Conservation (phyloP, 2,797 vertebrate species). For the Argentina silus region DNA sequence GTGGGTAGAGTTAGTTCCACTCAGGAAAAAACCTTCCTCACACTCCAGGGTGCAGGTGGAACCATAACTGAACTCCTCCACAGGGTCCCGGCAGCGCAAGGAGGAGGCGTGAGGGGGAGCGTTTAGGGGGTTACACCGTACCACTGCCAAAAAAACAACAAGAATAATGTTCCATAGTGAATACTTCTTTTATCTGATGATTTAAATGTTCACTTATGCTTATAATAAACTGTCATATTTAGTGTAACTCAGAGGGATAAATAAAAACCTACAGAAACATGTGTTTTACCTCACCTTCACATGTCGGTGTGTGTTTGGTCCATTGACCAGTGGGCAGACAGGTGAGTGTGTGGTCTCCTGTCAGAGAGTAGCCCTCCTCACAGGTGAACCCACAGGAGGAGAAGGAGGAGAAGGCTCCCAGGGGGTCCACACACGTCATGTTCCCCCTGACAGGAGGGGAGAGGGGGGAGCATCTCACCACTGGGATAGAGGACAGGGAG, state of each 20-base stretch:
- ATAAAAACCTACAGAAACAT: background rate
- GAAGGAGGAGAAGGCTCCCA: slow-evolving; percentile 63
- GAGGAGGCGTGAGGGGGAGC: slow-evolving; percentile 38
- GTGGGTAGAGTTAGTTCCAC: slow-evolving; percentile 51
- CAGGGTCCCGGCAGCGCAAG: slow-evolving; percentile 55
- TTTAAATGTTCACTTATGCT: background rate
- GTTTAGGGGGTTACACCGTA: slow-evolving; percentile 42
- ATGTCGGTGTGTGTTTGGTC: slow-evolving; percentile 56
- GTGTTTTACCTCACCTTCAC: slow-evolving; percentile 52
- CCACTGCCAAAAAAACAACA: slow-evolving; percentile 43
- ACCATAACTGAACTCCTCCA: slow-evolving; percentile 55
- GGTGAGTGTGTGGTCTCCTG: slow-evolving; percentile 44
- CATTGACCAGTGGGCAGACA: slow-evolving; percentile 61
- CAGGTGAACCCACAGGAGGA: slow-evolving; percentile 61
- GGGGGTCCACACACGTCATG: slow-evolving; percentile 52
- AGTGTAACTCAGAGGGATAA: background rate
- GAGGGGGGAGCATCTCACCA: slow-evolving; percentile 50
- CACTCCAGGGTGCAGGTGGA: slow-evolving; percentile 58
- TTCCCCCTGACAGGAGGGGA: slow-evolving; percentile 39
- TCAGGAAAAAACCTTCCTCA: slow-evolving; percentile 62
- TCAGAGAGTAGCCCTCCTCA: slow-evolving; percentile 60
- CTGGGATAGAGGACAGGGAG: slow-evolving; percentile 33
- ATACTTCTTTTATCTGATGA: background rate
- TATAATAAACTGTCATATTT: too few relatives aligned
- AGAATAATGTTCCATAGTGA: background rate